Percentiles rank a stretch among this genome's conserved stretches.
Conservation (phyloP, 2,113 vertebrate genomes). For the Sialia sialis region DNA sequence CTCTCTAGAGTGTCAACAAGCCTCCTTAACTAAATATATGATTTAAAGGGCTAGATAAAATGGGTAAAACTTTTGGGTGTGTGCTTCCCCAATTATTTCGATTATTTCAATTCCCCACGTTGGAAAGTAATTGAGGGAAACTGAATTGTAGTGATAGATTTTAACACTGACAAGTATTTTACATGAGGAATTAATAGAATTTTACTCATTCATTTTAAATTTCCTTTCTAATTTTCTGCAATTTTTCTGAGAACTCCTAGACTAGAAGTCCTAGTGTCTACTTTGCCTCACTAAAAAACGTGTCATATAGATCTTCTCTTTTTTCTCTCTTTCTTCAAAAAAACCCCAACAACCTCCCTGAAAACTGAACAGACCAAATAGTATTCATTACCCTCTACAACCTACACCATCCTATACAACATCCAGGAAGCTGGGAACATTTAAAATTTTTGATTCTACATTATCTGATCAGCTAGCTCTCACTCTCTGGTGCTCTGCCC, state of each 20-base stretch:
- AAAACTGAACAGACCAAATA: not conserved
- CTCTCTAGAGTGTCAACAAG: not conserved
- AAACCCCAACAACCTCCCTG: rapidly evolving
- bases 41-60: not conserved
- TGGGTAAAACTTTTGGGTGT: not conserved
- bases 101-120: not conserved
- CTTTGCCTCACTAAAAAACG: not conserved
- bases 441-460: not conserved
- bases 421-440: not conserved
- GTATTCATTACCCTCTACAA: not conserved
- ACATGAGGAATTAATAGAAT: not conserved
- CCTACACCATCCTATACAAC: not conserved
- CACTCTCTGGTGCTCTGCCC: not conserved
- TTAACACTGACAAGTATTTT: not conserved
- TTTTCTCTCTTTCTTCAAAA: not conserved
- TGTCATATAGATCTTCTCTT: not conserved
- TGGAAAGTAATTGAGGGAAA: not conserved
- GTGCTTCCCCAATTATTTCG: not conserved
- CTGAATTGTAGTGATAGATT: not conserved
- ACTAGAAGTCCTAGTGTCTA: not conserved
- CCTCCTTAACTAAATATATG: not conserved
- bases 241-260: not conserved
- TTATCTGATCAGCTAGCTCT: not conserved
- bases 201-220: not conserved
- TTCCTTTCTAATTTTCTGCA: not conserved